Evolutionary conservation across 2,797 vertebrate genomes (phyloP).

Genomic region (Linurgus olivaceus): DNA sequence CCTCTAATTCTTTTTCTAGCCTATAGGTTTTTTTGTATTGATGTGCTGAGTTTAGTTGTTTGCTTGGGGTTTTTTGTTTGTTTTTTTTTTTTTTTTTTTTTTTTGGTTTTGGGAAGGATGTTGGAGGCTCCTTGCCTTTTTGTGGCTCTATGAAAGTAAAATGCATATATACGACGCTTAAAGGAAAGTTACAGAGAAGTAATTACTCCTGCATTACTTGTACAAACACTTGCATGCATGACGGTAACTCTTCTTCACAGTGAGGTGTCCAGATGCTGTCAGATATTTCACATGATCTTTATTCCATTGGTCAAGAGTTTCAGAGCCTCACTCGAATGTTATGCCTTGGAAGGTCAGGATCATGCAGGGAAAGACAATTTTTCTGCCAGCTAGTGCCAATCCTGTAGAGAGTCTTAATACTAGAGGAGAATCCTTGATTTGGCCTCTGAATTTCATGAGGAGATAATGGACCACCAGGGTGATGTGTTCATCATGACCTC

Average conservation of each 20-base stretch:
- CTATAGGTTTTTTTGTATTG: not conserved
- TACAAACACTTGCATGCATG: not conserved
- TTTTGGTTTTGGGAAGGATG: not conserved
- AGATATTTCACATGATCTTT: conserved; percentile 10
- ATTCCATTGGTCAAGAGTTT: conserved; percentile 35
- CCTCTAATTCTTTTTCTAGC: not conserved
- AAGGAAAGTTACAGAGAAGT: not conserved
- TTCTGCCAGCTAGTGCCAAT: conserved; percentile 30
- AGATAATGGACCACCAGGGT: conserved; percentile 39
- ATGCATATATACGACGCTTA: not conserved
- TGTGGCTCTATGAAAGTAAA: not conserved
- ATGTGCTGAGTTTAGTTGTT: not conserved
- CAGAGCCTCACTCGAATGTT: not conserved
- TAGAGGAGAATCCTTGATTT: conserved; percentile 51
- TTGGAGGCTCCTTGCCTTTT: not conserved
- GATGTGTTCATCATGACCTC: conserved; percentile 44
- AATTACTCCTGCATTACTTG: not conserved
- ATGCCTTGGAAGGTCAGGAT: conserved; percentile 30
- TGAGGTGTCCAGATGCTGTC: not conserved
- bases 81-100: not conserved
- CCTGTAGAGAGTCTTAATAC: conserved; percentile 11
- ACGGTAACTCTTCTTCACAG: not conserved
- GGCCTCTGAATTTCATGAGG: conserved; percentile 54
- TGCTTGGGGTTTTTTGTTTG: not conserved
- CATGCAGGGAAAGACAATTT: conserved; percentile 49